Percentiles rank a stretch among this genome's conserved stretches.
phyloP scores from a whole-genome alignment of 1,140 invertebrate species.

The Manduca sexta region DNA sequence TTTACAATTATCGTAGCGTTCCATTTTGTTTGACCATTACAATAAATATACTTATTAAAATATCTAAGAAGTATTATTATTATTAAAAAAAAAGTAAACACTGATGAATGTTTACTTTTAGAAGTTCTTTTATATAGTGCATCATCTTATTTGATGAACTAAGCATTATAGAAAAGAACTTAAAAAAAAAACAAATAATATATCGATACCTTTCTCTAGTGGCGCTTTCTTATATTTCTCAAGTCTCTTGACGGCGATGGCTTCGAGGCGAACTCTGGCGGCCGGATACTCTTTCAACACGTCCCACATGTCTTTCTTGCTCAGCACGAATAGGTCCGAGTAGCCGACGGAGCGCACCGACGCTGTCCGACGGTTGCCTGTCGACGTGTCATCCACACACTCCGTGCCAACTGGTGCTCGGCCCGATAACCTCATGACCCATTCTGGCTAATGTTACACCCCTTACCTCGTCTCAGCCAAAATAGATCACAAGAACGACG shows the following conservation, averaged over 20 bases:
- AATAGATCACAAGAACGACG: slow-evolving; percentile 26
- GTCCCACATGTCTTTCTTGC: slow-evolving; percentile 99
- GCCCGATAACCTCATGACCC: slow-evolving; percentile 30
- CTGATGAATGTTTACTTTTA: neutral
- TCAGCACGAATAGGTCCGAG: slow-evolving; percentile 98
- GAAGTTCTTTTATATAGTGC: no score
- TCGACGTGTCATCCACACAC: slow-evolving; percentile 71
- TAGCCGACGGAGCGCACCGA: slow-evolving; percentile 98
- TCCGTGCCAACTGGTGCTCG: slow-evolving; percentile 63
- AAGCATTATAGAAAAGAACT: no score
- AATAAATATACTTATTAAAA: no score
- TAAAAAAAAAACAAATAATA: neutral
- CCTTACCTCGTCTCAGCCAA: slow-evolving; percentile 12
- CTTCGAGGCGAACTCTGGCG: slow-evolving; percentile 95
- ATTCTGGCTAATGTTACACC: slow-evolving; percentile 26
- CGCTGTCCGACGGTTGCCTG: slow-evolving; percentile 96
- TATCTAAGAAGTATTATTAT: no score
- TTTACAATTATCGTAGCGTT: neutral
- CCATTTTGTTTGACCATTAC: neutral
- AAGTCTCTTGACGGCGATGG: slow-evolving; percentile 96
- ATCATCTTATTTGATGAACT: neutral
- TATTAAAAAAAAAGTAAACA: no score
- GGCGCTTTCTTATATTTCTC: slow-evolving; percentile 97
- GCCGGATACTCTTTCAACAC: slow-evolving; percentile 99
- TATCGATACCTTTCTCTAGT: slow-evolving; percentile 85